Conservation (phyloP, 2,888 invertebrate species). For the Chaetoderma sp. region DNA sequence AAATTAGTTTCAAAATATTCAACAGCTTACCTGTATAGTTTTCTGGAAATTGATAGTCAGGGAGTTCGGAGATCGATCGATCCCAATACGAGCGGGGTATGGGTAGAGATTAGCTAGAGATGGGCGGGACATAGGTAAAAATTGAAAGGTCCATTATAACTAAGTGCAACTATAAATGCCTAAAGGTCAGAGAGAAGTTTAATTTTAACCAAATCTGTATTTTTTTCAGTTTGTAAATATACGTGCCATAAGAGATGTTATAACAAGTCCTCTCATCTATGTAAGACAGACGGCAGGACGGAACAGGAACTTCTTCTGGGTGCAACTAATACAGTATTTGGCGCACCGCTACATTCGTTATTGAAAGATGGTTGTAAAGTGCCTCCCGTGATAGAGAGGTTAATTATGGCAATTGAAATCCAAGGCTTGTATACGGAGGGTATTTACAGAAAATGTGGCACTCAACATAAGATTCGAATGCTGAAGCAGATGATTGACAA, state of each 20-base stretch:
- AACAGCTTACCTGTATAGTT: too few species aligned
- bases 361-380: slow-evolving; percentile 76
- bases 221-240: slow-evolving; percentile 80
- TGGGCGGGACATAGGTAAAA: too few species aligned
- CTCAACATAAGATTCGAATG: slow-evolving; percentile 68
- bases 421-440: slow-evolving; percentile 93
- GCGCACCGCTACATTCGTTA: slow-evolving; percentile 81
- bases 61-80: too few species aligned
- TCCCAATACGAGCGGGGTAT: too few species aligned
- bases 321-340: slow-evolving; percentile 76
- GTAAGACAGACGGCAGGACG: slow-evolving; percentile 25
- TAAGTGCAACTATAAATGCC: too few species aligned
- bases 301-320: slow-evolving; percentile 37
- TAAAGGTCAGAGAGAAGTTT: too few species aligned
- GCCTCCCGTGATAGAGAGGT: slow-evolving; percentile 87
- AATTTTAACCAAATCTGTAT: too few species aligned
- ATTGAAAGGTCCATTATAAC: too few species aligned
- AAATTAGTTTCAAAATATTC: too few species aligned
- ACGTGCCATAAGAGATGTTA: slow-evolving; percentile 96
- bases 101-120: too few species aligned
- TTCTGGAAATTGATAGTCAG: too few species aligned
- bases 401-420: slow-evolving; percentile 91
- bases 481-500: slow-evolving; percentile 68
- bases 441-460: slow-evolving; percentile 88
- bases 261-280: slow-evolving; percentile 74